These are phyloP conservation scores for Lasioglossum malachurum DNA, from an alignment of 2,888 invertebrate species.

Conservation along the genomic window DNA sequence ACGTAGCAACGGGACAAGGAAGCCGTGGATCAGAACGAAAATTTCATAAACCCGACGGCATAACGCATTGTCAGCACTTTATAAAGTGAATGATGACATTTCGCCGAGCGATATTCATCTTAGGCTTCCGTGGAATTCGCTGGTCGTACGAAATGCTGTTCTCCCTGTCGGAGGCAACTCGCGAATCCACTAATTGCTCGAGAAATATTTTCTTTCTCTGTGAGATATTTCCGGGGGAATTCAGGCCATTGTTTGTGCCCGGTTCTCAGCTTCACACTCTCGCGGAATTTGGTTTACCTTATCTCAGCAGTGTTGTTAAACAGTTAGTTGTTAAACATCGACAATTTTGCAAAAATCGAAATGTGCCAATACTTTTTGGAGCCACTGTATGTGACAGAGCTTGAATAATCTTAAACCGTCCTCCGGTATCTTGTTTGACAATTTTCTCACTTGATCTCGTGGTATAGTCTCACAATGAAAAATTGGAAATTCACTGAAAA, in stretches of 20 bases:
- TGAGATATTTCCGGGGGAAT: constrained; percentile 5
- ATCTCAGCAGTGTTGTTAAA: neutral
- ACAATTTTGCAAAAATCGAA: neutral
- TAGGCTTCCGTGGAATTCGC: neutral
- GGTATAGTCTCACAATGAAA: neutral
- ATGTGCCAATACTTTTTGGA: neutral
- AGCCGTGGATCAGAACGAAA: constrained; percentile 42
- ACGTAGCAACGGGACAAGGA: constrained; percentile 19
- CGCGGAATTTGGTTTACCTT: neutral
- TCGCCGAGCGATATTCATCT: neutral
- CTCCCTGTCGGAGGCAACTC: neutral
- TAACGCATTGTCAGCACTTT: constrained; percentile 43
- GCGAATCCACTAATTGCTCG: neutral
- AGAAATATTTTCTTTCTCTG: neutral
- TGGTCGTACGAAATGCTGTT: neutral
- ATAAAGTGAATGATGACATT: constrained; percentile 20
- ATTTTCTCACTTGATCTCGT: no score
- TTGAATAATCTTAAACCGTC: neutral
- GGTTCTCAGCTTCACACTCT: neutral
- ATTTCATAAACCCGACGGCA: constrained; percentile 51
- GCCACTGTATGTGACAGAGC: neutral
- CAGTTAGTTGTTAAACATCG: neutral
- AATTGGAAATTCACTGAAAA: neutral
- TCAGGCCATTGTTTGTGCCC: neutral
- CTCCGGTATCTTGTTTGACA: no score